Evolutionary conservation across 1,140 invertebrate species (phyloP), one percentile per base, ranked within the genome.

Genomic region (Spodoptera frugiperda): DNA sequence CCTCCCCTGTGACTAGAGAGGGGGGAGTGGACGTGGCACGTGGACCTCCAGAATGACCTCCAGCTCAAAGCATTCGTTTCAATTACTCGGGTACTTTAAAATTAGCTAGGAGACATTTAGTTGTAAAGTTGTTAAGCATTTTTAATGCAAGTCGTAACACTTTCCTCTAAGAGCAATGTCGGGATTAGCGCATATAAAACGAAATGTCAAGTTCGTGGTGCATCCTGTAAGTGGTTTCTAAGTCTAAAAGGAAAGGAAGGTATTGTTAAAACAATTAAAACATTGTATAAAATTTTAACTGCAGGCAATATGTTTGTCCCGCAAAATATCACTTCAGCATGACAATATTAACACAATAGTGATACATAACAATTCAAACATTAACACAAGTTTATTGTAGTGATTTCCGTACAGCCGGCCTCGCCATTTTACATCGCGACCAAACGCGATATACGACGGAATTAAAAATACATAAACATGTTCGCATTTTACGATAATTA

Each of bases 401-500:
- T 83, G 89, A 90, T 89, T 89, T 86, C 84, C 84, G 88, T 88
- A 89, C 88, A 84, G 87, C 70, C 78, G 77, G 84, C 84, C 85
- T 86, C 82, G 83, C 84, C 84, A 88, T 91, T 89, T 89, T 87
- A 88, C 84, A 87, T 86, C 85, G 84, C 80, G 84, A 84, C 76
- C 81, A 68, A 77, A 73, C 54, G 82, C 83, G 87, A 90, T 91
- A 91, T 91, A 91, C 89, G 86, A 80, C 85, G 86, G 90, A 92
- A 92, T 92, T 92, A 92, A 92, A 91, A 91, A 92, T 91, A 88
- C 89, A 92, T 92, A 92, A 92, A 92, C 90, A 91, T 90, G 88
- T 87, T 84, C 57, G 85, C 88, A 85, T 90, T 92, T 91, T 91
- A 92, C 90, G 89, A 88, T 91, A 92, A 92, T 92, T 90, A 90